Evolutionary conservation across 2,888 invertebrate genomes (phyloP).

Genomic region (Sarcophaga rosellei): DNA sequence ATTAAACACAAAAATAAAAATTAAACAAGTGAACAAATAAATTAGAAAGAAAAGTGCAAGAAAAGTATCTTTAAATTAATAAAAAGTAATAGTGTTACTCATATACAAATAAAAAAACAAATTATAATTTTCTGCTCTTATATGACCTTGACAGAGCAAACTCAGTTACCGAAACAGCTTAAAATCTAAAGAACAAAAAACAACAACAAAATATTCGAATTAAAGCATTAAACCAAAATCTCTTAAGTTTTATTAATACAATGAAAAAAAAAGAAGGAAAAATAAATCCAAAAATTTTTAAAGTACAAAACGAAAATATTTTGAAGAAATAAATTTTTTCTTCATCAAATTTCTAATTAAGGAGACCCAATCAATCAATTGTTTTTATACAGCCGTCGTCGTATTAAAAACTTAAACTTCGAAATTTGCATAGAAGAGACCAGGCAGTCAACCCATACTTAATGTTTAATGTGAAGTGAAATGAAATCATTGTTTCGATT

Average conservation of each 20-base stretch:
- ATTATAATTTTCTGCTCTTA: constrained; percentile 29
- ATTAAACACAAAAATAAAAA: not conserved
- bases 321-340: not conserved
- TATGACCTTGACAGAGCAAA: constrained; percentile 52
- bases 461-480: constrained; percentile 3
- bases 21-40: constrained; percentile 23
- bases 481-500: constrained; percentile 48
- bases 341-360: not conserved
- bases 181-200: constrained; percentile 29
- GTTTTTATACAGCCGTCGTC: not conserved
- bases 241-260: too few relatives aligned
- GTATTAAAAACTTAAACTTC: not conserved
- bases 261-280: too few relatives aligned
- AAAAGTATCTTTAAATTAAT: constrained; percentile 33
- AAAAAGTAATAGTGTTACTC: not conserved
- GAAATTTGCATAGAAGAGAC: not conserved
- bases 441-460: not conserved
- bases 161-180: constrained; percentile 25
- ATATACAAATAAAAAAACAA: not conserved
- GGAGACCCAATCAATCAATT: constrained; percentile 19
- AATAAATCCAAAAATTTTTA: too few relatives aligned
- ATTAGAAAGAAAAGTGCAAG: constrained; percentile 1
- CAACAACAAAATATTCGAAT: not conserved
- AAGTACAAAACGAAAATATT: too few relatives aligned
- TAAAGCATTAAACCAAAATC: too few relatives aligned